Percentiles rank a stretch among this genome's conserved stretches.
Evolutionary conservation across 2,888 invertebrate species (phyloP).

Genomic region (Barypeithes pellucidus): DNA sequence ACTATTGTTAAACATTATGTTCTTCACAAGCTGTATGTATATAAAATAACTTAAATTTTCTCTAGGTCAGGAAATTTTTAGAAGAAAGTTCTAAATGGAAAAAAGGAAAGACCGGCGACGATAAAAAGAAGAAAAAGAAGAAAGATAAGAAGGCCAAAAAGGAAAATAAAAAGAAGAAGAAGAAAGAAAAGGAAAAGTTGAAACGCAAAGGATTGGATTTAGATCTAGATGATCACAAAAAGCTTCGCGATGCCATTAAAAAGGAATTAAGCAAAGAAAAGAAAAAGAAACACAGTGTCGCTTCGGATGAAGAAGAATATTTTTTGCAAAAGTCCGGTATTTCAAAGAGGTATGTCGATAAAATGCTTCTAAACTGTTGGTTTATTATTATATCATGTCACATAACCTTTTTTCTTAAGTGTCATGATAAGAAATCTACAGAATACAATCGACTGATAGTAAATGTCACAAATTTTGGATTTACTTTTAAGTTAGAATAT

Average conservation of each 20-base stretch:
- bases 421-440: too few relatives aligned
- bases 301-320: conserved; percentile 71
- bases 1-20: too few relatives aligned
- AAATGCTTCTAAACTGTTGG: neutral
- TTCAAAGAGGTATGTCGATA: conserved; percentile 66
- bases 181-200: conserved; percentile 78
- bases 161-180: conserved; percentile 82
- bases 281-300: conserved; percentile 61
- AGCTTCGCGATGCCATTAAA: conserved; percentile 80
- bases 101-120: conserved; percentile 78
- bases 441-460: too few relatives aligned
- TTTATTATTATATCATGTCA: neutral
- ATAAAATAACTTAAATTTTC: conserved; percentile 12
- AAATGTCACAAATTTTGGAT: too few relatives aligned
- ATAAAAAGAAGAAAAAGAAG: conserved; percentile 76
- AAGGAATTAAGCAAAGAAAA: conserved; percentile 71
- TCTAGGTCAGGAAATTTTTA: conserved; percentile 79
- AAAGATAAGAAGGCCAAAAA: conserved; percentile 78
- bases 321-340: conserved; percentile 70
- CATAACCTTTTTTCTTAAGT: too few relatives aligned
- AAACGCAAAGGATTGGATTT: conserved; percentile 80
- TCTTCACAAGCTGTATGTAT: neutral
- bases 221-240: conserved; percentile 78
- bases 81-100: conserved; percentile 89
- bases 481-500: too few relatives aligned